A percentile compares a stretch with the other conserved stretches of the same genome.
These are phyloP conservation scores for Cyrtodaria siliqua DNA, from an alignment of 2,888 invertebrate species.

Conservation along the genomic window DNA sequence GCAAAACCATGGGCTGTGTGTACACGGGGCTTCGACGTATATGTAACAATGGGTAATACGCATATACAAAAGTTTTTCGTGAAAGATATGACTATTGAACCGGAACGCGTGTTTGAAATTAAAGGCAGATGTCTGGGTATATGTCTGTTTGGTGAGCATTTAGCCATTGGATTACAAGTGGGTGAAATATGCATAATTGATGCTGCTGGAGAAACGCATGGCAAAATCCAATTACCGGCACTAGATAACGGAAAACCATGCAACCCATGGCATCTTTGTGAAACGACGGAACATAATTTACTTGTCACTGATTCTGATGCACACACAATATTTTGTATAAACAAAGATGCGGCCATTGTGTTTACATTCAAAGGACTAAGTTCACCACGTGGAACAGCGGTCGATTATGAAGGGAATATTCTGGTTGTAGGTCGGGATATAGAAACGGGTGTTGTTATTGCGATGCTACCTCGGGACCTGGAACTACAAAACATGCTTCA, in stretches of 20 bases:
- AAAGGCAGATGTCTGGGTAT: constrained; percentile 55
- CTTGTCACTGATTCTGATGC: constrained; percentile 52
- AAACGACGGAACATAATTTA: constrained; percentile 36
- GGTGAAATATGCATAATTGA: constrained; percentile 47
- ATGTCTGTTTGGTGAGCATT: constrained; percentile 23
- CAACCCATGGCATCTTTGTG: constrained; percentile 54
- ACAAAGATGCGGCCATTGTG: constrained; percentile 38
- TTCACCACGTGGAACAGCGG: constrained; percentile 42
- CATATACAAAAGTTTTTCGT: constrained; percentile 48
- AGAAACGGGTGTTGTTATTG: constrained; percentile 31
- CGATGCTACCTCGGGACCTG: constrained; percentile 29
- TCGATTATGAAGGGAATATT: constrained; percentile 45
- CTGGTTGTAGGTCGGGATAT: constrained; percentile 46
- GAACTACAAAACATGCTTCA: constrained; percentile 44
- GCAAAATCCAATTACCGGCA: constrained; percentile 36
- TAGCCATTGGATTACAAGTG: constrained; percentile 52
- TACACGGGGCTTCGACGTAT: constrained; percentile 44
- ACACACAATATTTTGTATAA: constrained; percentile 36
- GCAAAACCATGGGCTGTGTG: constrained; percentile 55
- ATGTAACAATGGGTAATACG: constrained; percentile 56
- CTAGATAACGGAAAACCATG: constrained; percentile 29
- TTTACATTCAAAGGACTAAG: constrained; percentile 37
- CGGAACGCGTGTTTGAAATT: constrained; percentile 30
- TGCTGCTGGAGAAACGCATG: constrained; percentile 29
- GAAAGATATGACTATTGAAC: constrained; percentile 52